These are phyloP conservation scores for Anguilla megastoma DNA, from an alignment of 2,797 vertebrate species.

Conservation along the genomic window DNA sequence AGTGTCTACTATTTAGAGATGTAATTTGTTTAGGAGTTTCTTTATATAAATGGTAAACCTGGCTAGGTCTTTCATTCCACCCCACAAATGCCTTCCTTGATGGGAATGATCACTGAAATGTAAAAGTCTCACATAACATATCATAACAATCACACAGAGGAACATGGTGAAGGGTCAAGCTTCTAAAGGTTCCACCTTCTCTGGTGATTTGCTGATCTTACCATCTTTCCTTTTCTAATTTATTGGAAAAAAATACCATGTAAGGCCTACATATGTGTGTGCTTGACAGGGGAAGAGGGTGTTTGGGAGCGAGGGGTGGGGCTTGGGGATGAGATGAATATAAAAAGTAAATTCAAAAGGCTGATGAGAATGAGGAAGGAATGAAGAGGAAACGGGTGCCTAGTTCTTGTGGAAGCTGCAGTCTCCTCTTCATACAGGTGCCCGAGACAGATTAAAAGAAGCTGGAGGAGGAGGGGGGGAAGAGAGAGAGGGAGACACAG, in stretches of 20 bases:
- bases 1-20: neutral
- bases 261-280: conserved; percentile 73
- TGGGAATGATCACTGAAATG: neutral
- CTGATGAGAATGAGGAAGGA: conserved; percentile 66
- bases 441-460: conserved; percentile 98
- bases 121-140: neutral
- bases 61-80: neutral
- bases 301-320: conserved; percentile 23
- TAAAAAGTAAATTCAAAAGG: conserved; percentile 54
- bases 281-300: conserved; percentile 56
- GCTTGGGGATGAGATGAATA: conserved; percentile 56
- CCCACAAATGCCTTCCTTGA: neutral
- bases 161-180: neutral
- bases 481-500: conserved; percentile 78
- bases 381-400: conserved; percentile 79
- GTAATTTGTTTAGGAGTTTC: neutral
- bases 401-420: conserved; percentile 88
- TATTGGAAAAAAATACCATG: conserved; percentile 69
- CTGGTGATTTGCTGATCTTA: neutral
- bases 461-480: conserved; percentile 80
- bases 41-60: neutral
- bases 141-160: neutral
- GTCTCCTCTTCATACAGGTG: conserved; percentile 90
- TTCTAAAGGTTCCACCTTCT: neutral
- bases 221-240: neutral